Evolutionary conservation across 2,797 vertebrate genomes (phyloP), one percentile per base, ranked within the genome.

Genomic region (Pseudomugil gertrudae): DNA sequence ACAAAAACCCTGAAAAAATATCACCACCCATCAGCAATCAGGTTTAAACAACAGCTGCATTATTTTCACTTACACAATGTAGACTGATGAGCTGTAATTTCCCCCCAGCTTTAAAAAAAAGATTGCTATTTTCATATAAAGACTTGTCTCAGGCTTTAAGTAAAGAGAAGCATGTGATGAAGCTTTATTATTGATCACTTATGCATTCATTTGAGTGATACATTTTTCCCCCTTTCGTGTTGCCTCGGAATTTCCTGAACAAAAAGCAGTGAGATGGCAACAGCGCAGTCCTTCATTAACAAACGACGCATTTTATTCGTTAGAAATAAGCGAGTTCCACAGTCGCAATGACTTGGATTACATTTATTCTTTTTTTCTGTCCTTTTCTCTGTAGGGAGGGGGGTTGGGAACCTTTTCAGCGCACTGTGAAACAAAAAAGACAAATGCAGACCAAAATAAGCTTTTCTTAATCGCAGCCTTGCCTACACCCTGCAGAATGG

Each of bases 401-500:
- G 9, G 30, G 30, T 17, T 43, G 58, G 57, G 6, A 10, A 36
- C 21, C 26, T 79, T 57, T 57, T 47, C 7, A 29, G 47, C 60
- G 60, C 69, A 74, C 45, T 71, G 74, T 86, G 81, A 84, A 85
- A 85, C 89, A 90, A 89, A 83, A 29, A 80, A 84, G 70, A 89
- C 75, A 92, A 84, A 92, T 89, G 87, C 87, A 88, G 87, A 40
- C 50, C 84, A 60, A 74, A 80, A 89, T 83, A 83, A 88, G 87
- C 83, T 32, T 45, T 32, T 88, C 88, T 89, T 81, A 94, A 94
- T 95, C 94, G 94, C 94, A 95, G 94, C 50, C 26, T 26, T 27
- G 50, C 95, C 95, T 93, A 86, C 92, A 92, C 80, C 90, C 93
- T 92, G 94, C 94, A 96, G 92, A 94, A 95, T 92, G 84, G 84